These are phyloP conservation scores for Scelioninae gen. 1 DNA, from an alignment of 2,888 invertebrate species.

Conservation along the genomic window DNA sequence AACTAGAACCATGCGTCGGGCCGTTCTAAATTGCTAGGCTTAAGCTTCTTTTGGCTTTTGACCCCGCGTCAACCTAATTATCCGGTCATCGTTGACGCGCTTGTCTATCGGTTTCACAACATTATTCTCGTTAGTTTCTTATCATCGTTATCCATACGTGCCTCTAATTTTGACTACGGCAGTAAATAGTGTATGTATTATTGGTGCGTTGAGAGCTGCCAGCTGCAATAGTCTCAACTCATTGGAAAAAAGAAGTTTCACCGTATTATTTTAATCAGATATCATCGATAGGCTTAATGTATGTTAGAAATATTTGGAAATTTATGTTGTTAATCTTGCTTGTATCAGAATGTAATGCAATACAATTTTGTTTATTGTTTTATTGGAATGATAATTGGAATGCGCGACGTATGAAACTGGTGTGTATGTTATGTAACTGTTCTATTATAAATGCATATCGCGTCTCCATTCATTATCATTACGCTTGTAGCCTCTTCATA, in stretches of 20 bases:
- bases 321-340: conserved; percentile 13
- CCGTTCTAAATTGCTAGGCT: conserved; percentile 76
- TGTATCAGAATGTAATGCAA: neutral
- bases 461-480: conserved; percentile 51
- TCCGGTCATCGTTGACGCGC: conserved; percentile 65
- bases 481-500: conserved; percentile 73
- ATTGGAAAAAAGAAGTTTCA: conserved; percentile 47
- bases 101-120: conserved; percentile 53
- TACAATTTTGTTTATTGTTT: conserved; percentile 9
- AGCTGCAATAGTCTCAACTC: conserved; percentile 67
- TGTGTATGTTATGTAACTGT: conserved; percentile 16
- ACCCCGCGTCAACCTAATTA: conserved; percentile 70
- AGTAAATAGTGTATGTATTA: neutral
- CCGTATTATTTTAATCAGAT: neutral
- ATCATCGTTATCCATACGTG: conserved; percentile 28
- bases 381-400: too few species aligned
- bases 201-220: conserved; percentile 76
- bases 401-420: conserved; percentile 19
- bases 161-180: conserved; percentile 19
- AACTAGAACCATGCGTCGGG: conserved; percentile 72
- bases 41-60: conserved; percentile 76
- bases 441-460: conserved; percentile 13
- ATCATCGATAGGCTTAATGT: conserved; percentile 25
- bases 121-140: conserved; percentile 44
- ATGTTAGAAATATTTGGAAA: too few species aligned